A percentile compares a stretch with the other conserved stretches of the same genome.
phyloP scores from a whole-genome alignment of 2,113 vertebrate genomes.

The Anoura caudifer region DNA sequence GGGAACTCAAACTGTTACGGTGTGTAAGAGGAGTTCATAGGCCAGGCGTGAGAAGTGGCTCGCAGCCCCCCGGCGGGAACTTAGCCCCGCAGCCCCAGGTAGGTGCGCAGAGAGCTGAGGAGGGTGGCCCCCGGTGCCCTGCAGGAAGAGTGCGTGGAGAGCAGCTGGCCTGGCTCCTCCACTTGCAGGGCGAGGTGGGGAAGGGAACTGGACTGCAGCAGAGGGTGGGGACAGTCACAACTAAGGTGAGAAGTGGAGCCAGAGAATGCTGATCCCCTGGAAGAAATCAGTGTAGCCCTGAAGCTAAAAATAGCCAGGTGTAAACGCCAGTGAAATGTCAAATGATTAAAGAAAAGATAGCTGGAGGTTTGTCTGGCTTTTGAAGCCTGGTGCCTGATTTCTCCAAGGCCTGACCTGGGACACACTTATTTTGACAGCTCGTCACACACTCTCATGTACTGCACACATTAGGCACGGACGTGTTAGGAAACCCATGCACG shows the following conservation, averaged over 20 bases:
- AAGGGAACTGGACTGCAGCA: neutral
- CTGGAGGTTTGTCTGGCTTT: neutral
- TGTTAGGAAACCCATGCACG: conserved; percentile 66
- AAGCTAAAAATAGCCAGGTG: neutral
- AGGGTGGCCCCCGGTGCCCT: rapidly evolving
- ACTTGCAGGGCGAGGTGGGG: rapidly evolving
- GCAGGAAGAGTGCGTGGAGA: neutral
- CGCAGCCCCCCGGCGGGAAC: neutral
- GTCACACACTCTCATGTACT: neutral
- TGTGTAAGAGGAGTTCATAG: neutral
- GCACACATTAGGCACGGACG: neutral
- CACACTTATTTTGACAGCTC: neutral
- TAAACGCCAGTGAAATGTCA: neutral
- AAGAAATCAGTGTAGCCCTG: neutral
- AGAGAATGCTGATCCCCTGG: neutral
- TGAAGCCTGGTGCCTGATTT: neutral
- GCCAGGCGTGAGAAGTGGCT: neutral
- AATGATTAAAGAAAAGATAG: neutral
- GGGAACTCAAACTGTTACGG: neutral
- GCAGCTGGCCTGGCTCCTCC: neutral
- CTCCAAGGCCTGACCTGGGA: neutral
- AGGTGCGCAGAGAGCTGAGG: neutral
- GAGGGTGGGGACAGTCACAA: neutral
- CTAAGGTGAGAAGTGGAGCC: neutral
- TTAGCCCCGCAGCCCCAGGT: rapidly evolving